Evolutionary conservation across 2,888 invertebrate species (phyloP), one percentile per base, ranked within the genome.

Genomic region (Copidosoma aretas): DNA sequence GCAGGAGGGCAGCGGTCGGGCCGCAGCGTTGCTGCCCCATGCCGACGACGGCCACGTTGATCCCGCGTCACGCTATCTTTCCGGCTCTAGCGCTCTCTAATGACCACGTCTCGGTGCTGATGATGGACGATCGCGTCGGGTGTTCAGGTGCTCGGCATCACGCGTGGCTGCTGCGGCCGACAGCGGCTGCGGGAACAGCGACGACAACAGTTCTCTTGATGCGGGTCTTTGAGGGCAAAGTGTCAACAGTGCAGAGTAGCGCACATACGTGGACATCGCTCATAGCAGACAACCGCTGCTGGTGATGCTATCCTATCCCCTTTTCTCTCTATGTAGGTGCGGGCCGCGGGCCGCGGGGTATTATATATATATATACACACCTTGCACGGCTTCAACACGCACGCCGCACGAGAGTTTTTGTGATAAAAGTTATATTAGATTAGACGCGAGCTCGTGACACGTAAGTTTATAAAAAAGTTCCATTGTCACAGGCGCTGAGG

Each of bases 201-300:
- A 72, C 22, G 25, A 25, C 46, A 17, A 25, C 19, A 39, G 58
- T 32, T 32, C 25, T 51, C 57, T 58, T 43, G 46, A 46, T 63
- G 19, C 12, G 41, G 41, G 10, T 41, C 41, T 41, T 14, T 41
- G 10, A 41, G 41, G 15, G 8, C 32, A 32, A 46, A 17, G 15
- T 17, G 43, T 46, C 43, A 46, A 46, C 43, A 60, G 58, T 54
- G 68, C 72, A 66, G n/a, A n/a, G n/a, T n/a, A n/a, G n/a, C 69
- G 73, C 68, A 74, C 72, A 75, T 78, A 80, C 78, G 79, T 80
- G 78, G 77, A 80, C 78, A 79, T 80, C 71, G 60, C 63, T 67
- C 67, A 43, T 60, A 56, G 63, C 70, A 70, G 71, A 68, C 32
- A 52, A 10, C 58, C 59, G 24, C 66, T 67, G 69, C n/a, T n/a